Percentiles rank a stretch among this genome's conserved stretches.
Conservation (phyloP, 2,888 invertebrate species). For the Parasteatoda lunata region DNA sequence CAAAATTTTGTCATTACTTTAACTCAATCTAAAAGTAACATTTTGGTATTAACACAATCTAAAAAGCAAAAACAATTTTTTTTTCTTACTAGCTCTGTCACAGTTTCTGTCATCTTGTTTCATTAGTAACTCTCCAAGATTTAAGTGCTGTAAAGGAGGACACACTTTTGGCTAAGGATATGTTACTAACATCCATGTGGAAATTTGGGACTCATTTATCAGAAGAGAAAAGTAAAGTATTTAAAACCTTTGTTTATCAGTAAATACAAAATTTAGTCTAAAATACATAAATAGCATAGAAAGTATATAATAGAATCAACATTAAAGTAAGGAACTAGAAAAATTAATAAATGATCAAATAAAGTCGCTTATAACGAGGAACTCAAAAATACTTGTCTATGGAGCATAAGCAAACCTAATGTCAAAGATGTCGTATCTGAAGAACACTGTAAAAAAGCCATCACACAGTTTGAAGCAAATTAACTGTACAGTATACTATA, state of each 20-base stretch:
- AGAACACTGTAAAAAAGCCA: no score
- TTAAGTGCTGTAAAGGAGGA: conserved; percentile 78
- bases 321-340: not conserved
- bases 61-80: not conserved
- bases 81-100: conserved; percentile 77
- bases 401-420: no score
- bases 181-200: conserved; percentile 74
- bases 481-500: no score
- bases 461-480: no score
- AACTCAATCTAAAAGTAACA: no score
- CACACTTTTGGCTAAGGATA: conserved; percentile 76
- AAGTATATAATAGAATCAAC: not conserved
- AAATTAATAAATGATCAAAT: not conserved
- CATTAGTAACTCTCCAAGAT: conserved; percentile 79
- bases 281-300: not conserved
- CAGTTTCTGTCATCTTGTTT: conserved; percentile 83
- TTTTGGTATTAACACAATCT: not conserved
- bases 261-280: not conserved
- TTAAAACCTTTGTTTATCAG: not conserved
- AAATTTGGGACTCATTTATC: conserved; percentile 71
- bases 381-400: not conserved
- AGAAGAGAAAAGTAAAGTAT: conserved; percentile 50
- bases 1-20: no score
- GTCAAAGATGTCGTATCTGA: no score
- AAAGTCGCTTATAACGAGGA: not conserved